These are phyloP conservation scores for Stratiomys singularior DNA, from an alignment of 2,888 invertebrate species.

Conservation along the genomic window DNA sequence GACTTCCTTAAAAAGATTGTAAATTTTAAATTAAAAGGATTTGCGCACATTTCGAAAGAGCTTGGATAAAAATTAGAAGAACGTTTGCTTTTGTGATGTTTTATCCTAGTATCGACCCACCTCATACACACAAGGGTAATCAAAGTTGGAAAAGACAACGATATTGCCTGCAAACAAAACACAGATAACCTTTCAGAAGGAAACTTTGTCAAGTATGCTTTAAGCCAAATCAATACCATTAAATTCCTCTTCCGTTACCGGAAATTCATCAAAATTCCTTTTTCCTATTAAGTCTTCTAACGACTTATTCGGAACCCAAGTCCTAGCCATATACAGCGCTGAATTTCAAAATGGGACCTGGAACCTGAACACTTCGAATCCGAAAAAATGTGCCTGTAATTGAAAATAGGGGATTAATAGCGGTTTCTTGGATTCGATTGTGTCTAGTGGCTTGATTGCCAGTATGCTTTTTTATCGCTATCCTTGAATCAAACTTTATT, in stretches of 20 bases:
- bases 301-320: background rate
- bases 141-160: background rate
- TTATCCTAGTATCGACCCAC: too few relatives aligned
- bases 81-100: too few relatives aligned
- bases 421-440: background rate
- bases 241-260: slow-evolving; percentile 43
- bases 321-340: background rate
- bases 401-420: slow-evolving; percentile 1
- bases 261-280: slow-evolving; percentile 51
- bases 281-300: slow-evolving; percentile 1
- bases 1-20: slow-evolving; percentile 2
- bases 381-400: slow-evolving; percentile 4
- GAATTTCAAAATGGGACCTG: background rate
- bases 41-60: background rate
- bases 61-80: background rate
- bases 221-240: slow-evolving; percentile 9
- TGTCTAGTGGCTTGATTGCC: background rate
- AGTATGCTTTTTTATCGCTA: background rate
- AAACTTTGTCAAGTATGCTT: background rate
- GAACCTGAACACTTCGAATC: background rate
- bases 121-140: background rate
- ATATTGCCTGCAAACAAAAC: background rate
- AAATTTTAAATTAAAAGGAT: slow-evolving; percentile 5
- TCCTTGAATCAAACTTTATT: slow-evolving; percentile 18
- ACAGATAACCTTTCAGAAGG: background rate